Conservation (phyloP, 2,797 vertebrate species). For the Sylvia borin region DNA sequence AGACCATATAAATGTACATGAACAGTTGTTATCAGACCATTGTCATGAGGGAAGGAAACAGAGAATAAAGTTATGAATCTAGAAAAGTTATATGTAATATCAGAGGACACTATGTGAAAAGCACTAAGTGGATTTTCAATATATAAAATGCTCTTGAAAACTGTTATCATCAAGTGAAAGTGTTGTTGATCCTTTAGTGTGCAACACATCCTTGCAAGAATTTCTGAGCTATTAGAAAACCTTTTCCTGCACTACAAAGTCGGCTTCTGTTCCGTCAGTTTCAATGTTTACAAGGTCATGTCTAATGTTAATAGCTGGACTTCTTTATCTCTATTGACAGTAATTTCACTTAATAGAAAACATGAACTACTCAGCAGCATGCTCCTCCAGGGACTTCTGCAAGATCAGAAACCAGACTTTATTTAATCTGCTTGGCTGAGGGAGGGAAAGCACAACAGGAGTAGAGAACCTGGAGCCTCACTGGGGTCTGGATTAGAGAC, state of each 20-base stretch:
- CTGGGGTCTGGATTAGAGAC: not conserved
- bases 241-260: not conserved
- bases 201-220: not conserved
- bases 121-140: not conserved
- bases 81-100: not conserved
- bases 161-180: not conserved
- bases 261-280: not conserved
- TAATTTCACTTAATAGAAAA: constrained; percentile 57
- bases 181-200: not conserved
- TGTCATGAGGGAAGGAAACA: not conserved
- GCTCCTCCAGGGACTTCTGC: constrained; percentile 13
- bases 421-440: constrained; percentile 1
- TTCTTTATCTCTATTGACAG: constrained; percentile 49
- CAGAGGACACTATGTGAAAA: not conserved
- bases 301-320: constrained; percentile 8
- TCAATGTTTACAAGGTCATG: not conserved
- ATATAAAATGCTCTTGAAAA: not conserved
- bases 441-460: not conserved
- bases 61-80: not conserved
- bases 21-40: not conserved
- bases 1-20: not conserved
- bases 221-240: not conserved
- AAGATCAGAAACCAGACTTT: not conserved
- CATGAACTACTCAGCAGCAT: not conserved
- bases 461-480: not conserved